A percentile compares a stretch with the other conserved stretches of the same genome.
These are phyloP conservation scores for Drosophila melanogaster DNA, from an alignment of 1,140 invertebrate species.

Conservation along the genomic window Release_6_plus_ISO1_MT NT_033779.5:11371501-11372000, in stretches of 20 bases:
- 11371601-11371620: conserved; percentile 1
- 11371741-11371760: conserved; percentile 47
- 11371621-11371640: conserved; percentile 81
- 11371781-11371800: conserved; percentile 65
- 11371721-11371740: conserved; percentile 41
- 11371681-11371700: conserved; percentile 66
- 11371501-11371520: conserved; percentile 84
- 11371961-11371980: conserved; percentile 8
- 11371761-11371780: conserved; percentile 38
- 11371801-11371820: conserved; percentile 71
- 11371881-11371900: conserved; percentile 77
- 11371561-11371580: not conserved
- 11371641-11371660: conserved; percentile 69
- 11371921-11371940: conserved; percentile 4
- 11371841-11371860: conserved; percentile 20
- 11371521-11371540: conserved; percentile 82
- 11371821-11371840: conserved; percentile 58
- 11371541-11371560: conserved; percentile 30
- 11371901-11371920: conserved; percentile 66
- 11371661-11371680: conserved; percentile 79
- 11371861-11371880: conserved; percentile 59
- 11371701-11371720: conserved; percentile 62
- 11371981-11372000: conserved; percentile 19
- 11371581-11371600: too few relatives aligned
- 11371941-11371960: conserved; percentile 33